Evolutionary conservation across 2,797 vertebrate species (phyloP), one percentile per base, ranked within the genome.

Genomic region (Pantherophis vulpinus): DNA sequence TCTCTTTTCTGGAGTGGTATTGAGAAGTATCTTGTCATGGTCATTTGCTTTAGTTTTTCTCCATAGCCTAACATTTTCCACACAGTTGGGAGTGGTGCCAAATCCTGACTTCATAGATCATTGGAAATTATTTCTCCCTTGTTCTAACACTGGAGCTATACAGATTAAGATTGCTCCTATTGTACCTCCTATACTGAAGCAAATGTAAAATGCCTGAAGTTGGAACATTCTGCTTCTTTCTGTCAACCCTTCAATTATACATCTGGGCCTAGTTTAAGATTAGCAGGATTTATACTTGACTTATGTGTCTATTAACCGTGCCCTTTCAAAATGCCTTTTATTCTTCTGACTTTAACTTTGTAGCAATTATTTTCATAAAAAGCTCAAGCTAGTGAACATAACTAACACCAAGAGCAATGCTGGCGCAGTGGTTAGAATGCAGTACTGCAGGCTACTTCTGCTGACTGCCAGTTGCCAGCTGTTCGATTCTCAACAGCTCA

Each of bases 41-140:
- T 32, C n/a, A 29, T 86, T 92, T 56, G 66, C 70, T 83, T 91
- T 89, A 61, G 23, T 89, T 61, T 88, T 12, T 29, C 47, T 23
- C 29, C n/a, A 14, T 61, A 70, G 83, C 54, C 89, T 58, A 74
- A 47, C 32, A 51, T 70, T 70, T 83, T 5, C 79, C 83, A 47
- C 70, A 61, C 56, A 37, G 5, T 42, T n/a, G n/a, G 87, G 87
- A 93, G 32, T n/a, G 55, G 20, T n/a, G 93, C 93, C 89, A 91
- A 93, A 63, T 32, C 60, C 70, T 86, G 56, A 89, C 70, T 63
- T 91, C 87, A 89, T 89, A 89, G 47, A 86, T 88, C 86, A 89
- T 37, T 66, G 32, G 70, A 91, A 91, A 93, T 91, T 89, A 58
- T 91, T 91, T 91, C 74, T 93, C 59, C 70, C 88, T 89, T 91